phyloP scores from a whole-genome alignment of 2,113 vertebrate species.

The Pelvicachromis taeniatus region DNA sequence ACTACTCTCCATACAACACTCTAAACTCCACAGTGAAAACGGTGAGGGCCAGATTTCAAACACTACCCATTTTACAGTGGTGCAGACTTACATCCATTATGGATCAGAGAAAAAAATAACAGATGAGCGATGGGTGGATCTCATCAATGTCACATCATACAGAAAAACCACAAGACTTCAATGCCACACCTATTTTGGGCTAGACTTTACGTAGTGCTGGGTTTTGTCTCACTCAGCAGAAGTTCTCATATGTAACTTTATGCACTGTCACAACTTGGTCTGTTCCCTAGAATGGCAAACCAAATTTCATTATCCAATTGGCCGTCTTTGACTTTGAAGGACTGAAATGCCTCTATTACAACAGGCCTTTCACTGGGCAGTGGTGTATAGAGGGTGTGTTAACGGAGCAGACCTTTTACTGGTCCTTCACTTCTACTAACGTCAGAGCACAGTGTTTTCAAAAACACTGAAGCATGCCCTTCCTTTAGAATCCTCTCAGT shows the following conservation, averaged over 20 bases:
- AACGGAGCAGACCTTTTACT: conserved; percentile 42
- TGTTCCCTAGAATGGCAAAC: conserved; percentile 22
- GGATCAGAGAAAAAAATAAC: conserved; percentile 26
- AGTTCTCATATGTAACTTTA: conserved; percentile 3
- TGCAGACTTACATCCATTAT: conserved; percentile 1
- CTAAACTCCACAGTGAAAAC: conserved; percentile 1
- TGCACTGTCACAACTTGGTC: conserved; percentile 36
- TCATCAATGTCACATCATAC: conserved; percentile 5
- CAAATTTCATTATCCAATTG: conserved; percentile 42
- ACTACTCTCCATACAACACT: neutral
- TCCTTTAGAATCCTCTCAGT: conserved; percentile 32
- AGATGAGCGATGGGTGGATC: conserved; percentile 6
- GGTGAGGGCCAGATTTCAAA: conserved; percentile 23
- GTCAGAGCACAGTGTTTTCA: conserved; percentile 55
- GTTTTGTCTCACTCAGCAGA: conserved; percentile 26
- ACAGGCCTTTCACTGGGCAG: conserved; percentile 17
- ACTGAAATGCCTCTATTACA: conserved; percentile 38
- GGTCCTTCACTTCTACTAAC: conserved; percentile 38
- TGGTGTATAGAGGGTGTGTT: conserved; percentile 38
- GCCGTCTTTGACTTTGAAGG: neutral
- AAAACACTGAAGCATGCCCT: conserved; percentile 44
- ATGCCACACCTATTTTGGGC: neutral
- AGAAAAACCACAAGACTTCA: conserved; percentile 1
- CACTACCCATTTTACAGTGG: conserved; percentile 11
- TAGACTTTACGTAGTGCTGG: conserved; percentile 4